Evolutionary conservation across 1,140 invertebrate species (phyloP), one percentile per base, ranked within the genome.

Genomic region (Zaprionus africanus): DNA sequence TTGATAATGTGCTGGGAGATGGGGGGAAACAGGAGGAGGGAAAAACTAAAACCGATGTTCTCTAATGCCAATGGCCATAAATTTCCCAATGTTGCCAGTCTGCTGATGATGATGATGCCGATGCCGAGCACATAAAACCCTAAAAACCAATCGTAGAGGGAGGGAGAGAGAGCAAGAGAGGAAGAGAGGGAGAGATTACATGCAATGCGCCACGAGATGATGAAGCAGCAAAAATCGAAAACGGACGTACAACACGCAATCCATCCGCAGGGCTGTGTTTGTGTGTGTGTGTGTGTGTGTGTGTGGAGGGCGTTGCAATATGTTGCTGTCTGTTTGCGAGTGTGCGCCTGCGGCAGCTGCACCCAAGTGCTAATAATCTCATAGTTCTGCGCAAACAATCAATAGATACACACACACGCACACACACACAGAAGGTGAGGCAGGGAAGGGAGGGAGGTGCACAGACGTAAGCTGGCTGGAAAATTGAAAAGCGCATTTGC

Each of bases 351-450:
- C 59, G 72, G 84, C 85, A 88, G 85, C 81, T 88, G 85, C 85
- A 68, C 69, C 85, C 85, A 90, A 88, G 84, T 88, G 85, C 85
- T 88, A 88, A 88, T 88, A 88, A 88, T 88, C 85, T 85, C 85
- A 88, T 88, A 88, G 84, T 88, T 84, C 81, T 82, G 69, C 70
- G 46, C 84, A 88, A 78, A 78, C 84, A 87, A 87, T 87, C 84
- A 75, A 88, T 83, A 88, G 58, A 79, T 63, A 73, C 41, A 79
- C 57, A 72, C 68, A 63, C 24, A 17, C n/a, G 43, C 60, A 73
- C 41, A 79, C 57, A 72, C 68, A 63, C 17, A 17, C 11, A 43
- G 34, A 57, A n/a, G 5, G 15, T 1, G n/a, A 17, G 41, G 6
- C 6, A 9, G n/a, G n/a, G n/a, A 1, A 9, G 41, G 17, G n/a